Percentiles rank a stretch among this genome's conserved stretches.
Evolutionary conservation across 2,888 invertebrate species (phyloP).

Genomic region (Neoaliturus tenellus): DNA sequence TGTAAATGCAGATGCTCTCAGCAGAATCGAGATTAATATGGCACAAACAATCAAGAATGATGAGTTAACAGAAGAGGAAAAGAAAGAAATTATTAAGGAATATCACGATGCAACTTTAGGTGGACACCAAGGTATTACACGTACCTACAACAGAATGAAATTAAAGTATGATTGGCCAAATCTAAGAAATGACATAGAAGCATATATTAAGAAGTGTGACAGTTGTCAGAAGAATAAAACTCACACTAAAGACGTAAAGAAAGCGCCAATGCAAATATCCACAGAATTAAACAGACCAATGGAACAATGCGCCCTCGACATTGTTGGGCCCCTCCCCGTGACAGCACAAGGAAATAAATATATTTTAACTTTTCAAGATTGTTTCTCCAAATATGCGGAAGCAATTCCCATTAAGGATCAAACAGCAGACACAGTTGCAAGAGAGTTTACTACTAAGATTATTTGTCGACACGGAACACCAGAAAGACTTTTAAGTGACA

Average conservation of each 20-base stretch:
- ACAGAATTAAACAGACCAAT: background rate
- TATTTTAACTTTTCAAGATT: background rate
- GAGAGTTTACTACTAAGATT: no score
- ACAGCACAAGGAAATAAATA: background rate
- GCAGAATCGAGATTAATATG: background rate
- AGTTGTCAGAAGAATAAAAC: background rate
- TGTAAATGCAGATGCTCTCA: constrained; percentile 22
- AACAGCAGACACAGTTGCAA: background rate
- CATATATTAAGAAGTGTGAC: background rate
- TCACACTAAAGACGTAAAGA: background rate
- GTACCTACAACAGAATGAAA: background rate
- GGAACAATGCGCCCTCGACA: background rate
- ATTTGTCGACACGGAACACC: constrained; percentile 19
- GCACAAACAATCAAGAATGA: background rate
- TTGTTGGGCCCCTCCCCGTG: background rate
- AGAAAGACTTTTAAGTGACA: background rate
- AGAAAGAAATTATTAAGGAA: background rate
- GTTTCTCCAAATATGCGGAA: background rate
- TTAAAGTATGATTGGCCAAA: constrained; percentile 7
- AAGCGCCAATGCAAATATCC: background rate
- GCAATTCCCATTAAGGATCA: background rate
- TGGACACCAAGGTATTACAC: background rate
- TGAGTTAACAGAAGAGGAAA: background rate
- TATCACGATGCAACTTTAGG: background rate
- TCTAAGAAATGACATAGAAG: background rate